Percentiles rank a stretch among this genome's conserved stretches.
phyloP scores from a whole-genome alignment of 2,888 invertebrate species.

The Euplagia quadripunctaria region DNA sequence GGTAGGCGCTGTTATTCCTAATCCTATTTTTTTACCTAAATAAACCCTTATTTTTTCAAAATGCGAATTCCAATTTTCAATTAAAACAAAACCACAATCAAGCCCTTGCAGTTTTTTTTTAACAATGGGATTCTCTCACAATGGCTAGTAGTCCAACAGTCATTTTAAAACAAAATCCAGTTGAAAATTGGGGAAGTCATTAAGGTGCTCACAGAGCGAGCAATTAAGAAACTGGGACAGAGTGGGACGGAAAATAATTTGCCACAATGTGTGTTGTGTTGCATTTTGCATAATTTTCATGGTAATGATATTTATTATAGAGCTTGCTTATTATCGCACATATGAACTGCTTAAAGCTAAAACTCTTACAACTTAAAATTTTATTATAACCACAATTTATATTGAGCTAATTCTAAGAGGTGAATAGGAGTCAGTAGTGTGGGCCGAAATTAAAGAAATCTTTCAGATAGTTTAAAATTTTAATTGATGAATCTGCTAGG shows the following conservation, averaged over 20 bases:
- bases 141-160: conserved; percentile 51
- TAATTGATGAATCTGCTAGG: too few species aligned
- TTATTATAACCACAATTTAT: too few species aligned
- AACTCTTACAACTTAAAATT: not conserved
- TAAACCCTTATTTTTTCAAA: not conserved
- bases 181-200: conserved; percentile 82
- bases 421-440: not conserved
- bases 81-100: conserved; percentile 7
- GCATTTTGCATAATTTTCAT: conserved; percentile 17
- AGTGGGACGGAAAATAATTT: conserved; percentile 59
- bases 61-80: conserved; percentile 3
- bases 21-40: not conserved
- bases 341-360: not conserved
- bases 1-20: too few species aligned
- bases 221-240: conserved; percentile 78
- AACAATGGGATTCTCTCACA: conserved; percentile 11
- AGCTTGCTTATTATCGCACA: too few species aligned
- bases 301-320: not conserved
- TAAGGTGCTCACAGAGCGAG: conserved; percentile 72
- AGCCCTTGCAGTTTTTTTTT: not conserved
- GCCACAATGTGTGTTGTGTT: conserved; percentile 50
- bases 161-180: conserved; percentile 73
- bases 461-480: too few species aligned
- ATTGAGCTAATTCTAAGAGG: too few species aligned
- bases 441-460: not conserved